phyloP scores from a whole-genome alignment of 2,888 invertebrate genomes.

The Trilocha varians region DNA sequence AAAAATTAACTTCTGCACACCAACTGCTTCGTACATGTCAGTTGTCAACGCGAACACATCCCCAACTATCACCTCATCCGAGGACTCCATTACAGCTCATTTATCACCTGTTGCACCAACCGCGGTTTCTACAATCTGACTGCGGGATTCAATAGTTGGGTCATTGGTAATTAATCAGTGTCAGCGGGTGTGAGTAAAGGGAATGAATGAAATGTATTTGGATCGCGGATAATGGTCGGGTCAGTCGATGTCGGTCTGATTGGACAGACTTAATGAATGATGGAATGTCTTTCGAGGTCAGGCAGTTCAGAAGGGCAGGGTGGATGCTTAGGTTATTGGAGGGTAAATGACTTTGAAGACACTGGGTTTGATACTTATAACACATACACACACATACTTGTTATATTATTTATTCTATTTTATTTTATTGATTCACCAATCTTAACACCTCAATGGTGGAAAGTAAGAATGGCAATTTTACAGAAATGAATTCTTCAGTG shows the following conservation, averaged over 20 bases:
- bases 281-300: background rate
- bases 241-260: background rate
- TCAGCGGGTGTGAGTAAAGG: background rate
- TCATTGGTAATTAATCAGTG: background rate
- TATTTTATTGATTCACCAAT: no score
- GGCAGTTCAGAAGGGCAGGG: no score
- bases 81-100: no score
- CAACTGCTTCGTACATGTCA: no score
- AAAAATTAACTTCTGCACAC: no score
- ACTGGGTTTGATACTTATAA: background rate
- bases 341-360: no score
- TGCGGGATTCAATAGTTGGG: background rate
- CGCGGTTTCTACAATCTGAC: background rate
- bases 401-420: no score
- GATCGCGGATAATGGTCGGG: background rate
- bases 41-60: background rate
- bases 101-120: conserved; percentile 7
- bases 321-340: no score
- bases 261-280: background rate
- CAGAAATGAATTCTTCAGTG: no score
- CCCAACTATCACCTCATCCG: background rate
- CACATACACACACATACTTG: no score
- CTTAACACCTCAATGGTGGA: no score
- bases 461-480: no score
- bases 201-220: background rate